Evolutionary conservation across 2,113 vertebrate species (phyloP), one percentile per base, ranked within the genome.

Genomic region (Numenius arquata): DNA sequence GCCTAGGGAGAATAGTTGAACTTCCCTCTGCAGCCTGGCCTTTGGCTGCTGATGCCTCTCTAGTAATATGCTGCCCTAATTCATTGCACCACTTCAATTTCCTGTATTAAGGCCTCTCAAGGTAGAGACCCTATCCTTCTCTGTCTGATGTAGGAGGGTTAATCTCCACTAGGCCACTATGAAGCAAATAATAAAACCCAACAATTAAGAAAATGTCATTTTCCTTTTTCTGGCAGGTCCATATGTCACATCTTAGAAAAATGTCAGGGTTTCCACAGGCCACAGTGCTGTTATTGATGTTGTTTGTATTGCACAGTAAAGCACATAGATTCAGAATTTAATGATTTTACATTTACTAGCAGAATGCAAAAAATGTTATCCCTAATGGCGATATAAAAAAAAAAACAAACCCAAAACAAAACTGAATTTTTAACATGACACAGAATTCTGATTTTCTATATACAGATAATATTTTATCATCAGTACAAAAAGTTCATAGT

Each of bases 321-420:
- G 7, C 5, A 88, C 10, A 41, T 2, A 68, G 21, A 53, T 73
- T 76, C 9, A 58, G 53, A 76, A 15, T 62, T 43, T 41, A 45
- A 93, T 47, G 14, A 74, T 65, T 89, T 87, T 66, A n/a, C 14
- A 2, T 53, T 71, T 95, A 79, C 32, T 63, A 56, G 25, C 5
- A 72, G 67, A 91, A 68, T 56, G 6, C 5, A 77, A 62, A 94
- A 72, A 40, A 23, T 18, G 2, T 38, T 71, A 43, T 59, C 29
- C 7, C 1, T 67, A 66, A 38, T 0, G 5, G 4, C 14, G 14
- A 17, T 23, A 25, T 6, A 23, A 55, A 50, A 29, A 34, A 43
- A 72, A 45, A 55, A 13, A 55, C 14, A 27, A 38, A 52, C 38
- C 4, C 32, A 30, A 11, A 9, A 41, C 15, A 3, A n/a, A 4